phyloP scores from a whole-genome alignment of 2,888 invertebrate genomes.

The Volucella zonaria region DNA sequence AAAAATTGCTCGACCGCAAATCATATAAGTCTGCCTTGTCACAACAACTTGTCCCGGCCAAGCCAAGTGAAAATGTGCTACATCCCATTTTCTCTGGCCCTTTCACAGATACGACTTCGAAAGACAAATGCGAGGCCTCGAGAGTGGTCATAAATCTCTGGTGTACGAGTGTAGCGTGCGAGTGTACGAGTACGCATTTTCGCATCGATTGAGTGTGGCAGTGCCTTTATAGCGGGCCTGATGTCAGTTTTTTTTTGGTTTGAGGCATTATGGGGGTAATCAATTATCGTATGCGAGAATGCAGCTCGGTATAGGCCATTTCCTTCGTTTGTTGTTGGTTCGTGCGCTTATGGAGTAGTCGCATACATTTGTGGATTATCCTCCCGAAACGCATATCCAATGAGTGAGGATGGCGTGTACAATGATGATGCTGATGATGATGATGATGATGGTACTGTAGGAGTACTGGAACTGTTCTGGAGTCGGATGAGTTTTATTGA shows the following conservation, averaged over 20 bases:
- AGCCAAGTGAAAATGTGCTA: constrained; percentile 69
- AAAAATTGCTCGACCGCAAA: constrained; percentile 56
- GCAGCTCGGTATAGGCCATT: constrained; percentile 60
- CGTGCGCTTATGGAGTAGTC: constrained; percentile 24
- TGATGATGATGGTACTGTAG: constrained; percentile 40
- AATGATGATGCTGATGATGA: constrained; percentile 36
- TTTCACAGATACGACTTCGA: constrained; percentile 49
- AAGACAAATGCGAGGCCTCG: constrained; percentile 68
- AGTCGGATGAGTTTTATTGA: constrained; percentile 58
- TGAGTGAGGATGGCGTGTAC: constrained; percentile 38
- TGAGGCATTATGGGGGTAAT: constrained; percentile 62
- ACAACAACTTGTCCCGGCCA: constrained; percentile 66
- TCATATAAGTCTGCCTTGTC: constrained; percentile 67
- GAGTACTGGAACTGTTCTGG: constrained; percentile 20
- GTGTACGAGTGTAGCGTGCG: constrained; percentile 26
- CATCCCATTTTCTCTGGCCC: constrained; percentile 56
- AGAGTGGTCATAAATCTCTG: constrained; percentile 71
- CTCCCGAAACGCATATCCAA: constrained; percentile 62
- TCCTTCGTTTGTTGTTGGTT: constrained; percentile 26
- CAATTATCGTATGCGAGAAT: constrained; percentile 67
- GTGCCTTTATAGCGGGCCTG: constrained; percentile 50
- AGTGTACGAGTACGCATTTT: constrained; percentile 53
- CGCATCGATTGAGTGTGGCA: constrained; percentile 59
- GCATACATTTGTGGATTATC: constrained; percentile 64
- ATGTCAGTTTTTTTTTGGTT: constrained; percentile 37